Evolutionary conservation across 2,797 vertebrate genomes (phyloP).

Genomic region (Acrossocheilus fasciatus): DNA sequence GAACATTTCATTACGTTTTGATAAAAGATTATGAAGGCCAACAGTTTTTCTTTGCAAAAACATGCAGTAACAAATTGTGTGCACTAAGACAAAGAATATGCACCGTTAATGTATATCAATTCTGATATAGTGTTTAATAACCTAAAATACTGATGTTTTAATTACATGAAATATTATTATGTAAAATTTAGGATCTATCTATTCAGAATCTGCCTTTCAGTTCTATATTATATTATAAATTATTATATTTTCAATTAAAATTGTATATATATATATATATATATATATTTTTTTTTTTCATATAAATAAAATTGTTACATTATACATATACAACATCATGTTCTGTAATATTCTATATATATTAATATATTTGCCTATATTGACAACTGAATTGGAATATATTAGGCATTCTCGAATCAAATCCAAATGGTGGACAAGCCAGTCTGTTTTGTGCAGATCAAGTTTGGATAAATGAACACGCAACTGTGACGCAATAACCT

Average conservation of each 20-base stretch:
- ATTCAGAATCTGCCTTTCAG: background rate
- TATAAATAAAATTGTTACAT: too few species aligned
- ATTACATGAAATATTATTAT: background rate
- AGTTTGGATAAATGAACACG: background rate
- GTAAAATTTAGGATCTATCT: background rate
- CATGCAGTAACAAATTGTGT: background rate
- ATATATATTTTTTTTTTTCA: too few species aligned
- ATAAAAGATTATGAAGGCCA: conserved; percentile 3
- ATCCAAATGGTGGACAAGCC: background rate
- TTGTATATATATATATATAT: too few species aligned
- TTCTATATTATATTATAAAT: too few species aligned
- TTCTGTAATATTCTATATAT: too few species aligned
- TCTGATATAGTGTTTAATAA: background rate
- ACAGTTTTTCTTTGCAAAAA: background rate
- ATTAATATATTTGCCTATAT: too few species aligned
- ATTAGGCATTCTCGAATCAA: background rate
- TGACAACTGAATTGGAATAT: background rate
- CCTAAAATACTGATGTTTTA: background rate
- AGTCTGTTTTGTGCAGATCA: background rate
- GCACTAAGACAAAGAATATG: background rate
- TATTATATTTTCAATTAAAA: too few species aligned
- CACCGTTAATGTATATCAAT: too few species aligned
- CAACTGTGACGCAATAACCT: background rate
- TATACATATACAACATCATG: too few species aligned
- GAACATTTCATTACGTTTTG: background rate